Evolutionary conservation across 2,797 vertebrate genomes (phyloP).

Genomic region (Thunnus albacares): DNA sequence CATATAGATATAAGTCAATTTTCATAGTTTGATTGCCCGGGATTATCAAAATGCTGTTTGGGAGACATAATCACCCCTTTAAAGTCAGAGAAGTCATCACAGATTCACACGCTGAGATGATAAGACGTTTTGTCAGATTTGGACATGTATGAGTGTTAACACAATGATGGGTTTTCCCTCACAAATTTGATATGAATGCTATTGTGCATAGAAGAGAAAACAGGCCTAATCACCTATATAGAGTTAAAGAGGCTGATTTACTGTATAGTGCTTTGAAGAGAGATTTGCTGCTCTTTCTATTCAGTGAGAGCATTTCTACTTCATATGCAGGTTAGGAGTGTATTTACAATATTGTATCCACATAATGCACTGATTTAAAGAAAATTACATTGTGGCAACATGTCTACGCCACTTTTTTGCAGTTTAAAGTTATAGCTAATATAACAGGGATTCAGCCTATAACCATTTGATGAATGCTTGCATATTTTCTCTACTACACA

Average conservation of each 20-base stretch:
- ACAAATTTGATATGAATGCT: conserved; percentile 23
- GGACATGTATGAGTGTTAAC: not conserved
- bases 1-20: conserved; percentile 52
- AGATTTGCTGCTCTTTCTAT: conserved; percentile 6
- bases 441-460: not conserved
- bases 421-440: not conserved
- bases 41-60: conserved; percentile 29
- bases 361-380: not conserved
- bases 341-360: not conserved
- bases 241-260: conserved; percentile 45
- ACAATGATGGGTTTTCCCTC: conserved; percentile 13
- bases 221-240: conserved; percentile 37
- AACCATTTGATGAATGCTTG: not conserved
- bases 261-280: conserved; percentile 37
- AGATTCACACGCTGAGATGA: conserved; percentile 10
- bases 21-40: conserved; percentile 33
- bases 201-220: conserved; percentile 33
- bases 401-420: not conserved
- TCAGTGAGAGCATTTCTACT: not conserved
- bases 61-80: conserved; percentile 47
- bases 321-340: conserved; percentile 14
- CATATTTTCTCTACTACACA: too few species aligned
- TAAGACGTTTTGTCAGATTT: conserved; percentile 27
- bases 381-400: not conserved
- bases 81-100: conserved; percentile 36